Percentiles rank a stretch among this genome's conserved stretches.
Evolutionary conservation across 2,797 vertebrate genomes (phyloP).

Genomic region (Takifugu rubripes): DNA sequence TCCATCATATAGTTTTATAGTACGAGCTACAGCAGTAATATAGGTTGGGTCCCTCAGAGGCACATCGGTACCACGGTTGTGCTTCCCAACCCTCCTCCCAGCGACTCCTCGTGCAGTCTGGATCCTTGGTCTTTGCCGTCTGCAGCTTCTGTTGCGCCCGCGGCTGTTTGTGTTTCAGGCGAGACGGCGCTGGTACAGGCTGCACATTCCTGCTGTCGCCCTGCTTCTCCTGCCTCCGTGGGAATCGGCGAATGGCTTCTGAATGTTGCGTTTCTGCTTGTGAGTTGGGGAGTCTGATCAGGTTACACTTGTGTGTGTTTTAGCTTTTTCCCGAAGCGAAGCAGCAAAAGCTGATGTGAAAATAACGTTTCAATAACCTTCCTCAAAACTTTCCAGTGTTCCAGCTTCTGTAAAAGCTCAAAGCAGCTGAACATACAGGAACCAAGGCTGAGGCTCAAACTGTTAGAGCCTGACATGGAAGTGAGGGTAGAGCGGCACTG

Average conservation of each 20-base stretch:
- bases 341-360: background rate
- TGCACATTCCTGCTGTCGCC: background rate
- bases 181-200: background rate
- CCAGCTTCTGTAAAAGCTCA: too few species aligned
- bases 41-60: too few species aligned
- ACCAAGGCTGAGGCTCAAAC: too few species aligned
- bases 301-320: background rate
- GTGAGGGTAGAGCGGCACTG: too few species aligned
- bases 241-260: background rate
- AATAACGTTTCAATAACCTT: background rate
- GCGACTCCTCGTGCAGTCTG: background rate
- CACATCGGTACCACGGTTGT: background rate
- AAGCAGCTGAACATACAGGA: too few species aligned
- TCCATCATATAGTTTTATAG: too few species aligned
- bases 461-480: too few species aligned
- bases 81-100: constrained; percentile 30
- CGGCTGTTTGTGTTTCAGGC: constrained; percentile 12
- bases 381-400: too few species aligned
- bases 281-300: background rate
- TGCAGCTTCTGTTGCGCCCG: constrained; percentile 5
- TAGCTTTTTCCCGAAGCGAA: background rate
- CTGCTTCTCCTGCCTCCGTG: background rate
- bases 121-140: constrained; percentile 10
- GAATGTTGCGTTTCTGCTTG: background rate
- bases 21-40: too few species aligned